Percentiles rank a stretch among this genome's conserved stretches.
These are phyloP conservation scores for Urocyon cinereoargenteus DNA, from an alignment of 2,797 vertebrate genomes.

Conservation along the genomic window DNA sequence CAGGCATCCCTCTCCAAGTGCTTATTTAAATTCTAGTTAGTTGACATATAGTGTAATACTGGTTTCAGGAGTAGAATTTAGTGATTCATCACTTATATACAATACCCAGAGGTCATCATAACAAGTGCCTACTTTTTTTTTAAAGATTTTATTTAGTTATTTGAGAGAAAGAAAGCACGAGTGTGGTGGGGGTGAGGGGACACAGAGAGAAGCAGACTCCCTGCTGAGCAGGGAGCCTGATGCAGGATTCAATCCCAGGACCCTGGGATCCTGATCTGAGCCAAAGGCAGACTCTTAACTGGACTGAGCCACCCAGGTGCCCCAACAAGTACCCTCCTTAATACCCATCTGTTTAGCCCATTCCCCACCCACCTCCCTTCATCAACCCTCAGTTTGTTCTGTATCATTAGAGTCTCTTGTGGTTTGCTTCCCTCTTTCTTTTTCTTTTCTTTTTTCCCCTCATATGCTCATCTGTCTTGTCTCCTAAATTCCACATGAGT, in stretches of 20 bases:
- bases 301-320: too few relatives aligned
- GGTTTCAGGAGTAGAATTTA: neutral
- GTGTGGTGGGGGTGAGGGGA: too few relatives aligned
- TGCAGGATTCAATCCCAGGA: too few relatives aligned
- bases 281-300: too few relatives aligned
- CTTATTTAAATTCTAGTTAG: neutral
- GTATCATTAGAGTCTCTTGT: neutral
- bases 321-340: neutral
- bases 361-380: neutral
- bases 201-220: too few relatives aligned
- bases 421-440: neutral
- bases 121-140: neutral
- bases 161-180: too few relatives aligned
- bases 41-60: neutral
- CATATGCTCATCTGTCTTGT: neutral
- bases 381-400: neutral
- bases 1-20: neutral
- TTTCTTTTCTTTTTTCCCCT: neutral
- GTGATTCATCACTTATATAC: neutral
- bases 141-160: too few relatives aligned
- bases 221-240: too few relatives aligned
- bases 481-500: neutral
- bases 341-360: neutral
- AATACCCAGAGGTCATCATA: neutral
- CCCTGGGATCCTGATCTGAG: too few relatives aligned